These are phyloP conservation scores for Epizoanthus fatuus DNA, from an alignment of 92 coral and sea anemone species.

Conservation along the genomic window DNA sequence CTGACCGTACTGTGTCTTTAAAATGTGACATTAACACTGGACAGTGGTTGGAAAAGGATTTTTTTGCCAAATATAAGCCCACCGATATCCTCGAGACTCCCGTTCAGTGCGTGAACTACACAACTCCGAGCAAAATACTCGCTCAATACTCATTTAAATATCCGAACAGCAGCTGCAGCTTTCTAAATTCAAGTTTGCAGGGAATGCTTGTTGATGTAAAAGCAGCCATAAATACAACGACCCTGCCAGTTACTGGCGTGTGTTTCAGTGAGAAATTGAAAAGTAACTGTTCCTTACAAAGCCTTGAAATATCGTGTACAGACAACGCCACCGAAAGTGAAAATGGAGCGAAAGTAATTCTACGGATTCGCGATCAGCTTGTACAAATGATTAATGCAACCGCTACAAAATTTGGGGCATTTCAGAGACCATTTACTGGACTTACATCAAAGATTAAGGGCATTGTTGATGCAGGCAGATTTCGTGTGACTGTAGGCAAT, in stretches of 20 bases:
- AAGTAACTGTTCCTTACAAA: constrained; percentile 9
- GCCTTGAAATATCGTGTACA: constrained; percentile 1
- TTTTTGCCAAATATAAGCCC: not conserved
- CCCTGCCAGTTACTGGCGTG: not conserved
- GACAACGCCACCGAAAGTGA: not conserved
- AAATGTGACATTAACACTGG: constrained; percentile 32
- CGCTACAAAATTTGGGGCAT: not conserved
- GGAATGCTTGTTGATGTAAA: not conserved
- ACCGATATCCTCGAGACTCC: constrained; percentile 10
- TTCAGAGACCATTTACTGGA: not conserved
- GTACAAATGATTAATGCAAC: not conserved
- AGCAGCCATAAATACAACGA: constrained; percentile 7
- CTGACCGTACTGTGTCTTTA: not conserved
- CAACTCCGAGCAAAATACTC: constrained; percentile 2
- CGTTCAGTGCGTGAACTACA: constrained; percentile 16
- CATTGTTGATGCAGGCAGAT: constrained; percentile 1
- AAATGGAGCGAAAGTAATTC: constrained; percentile 1
- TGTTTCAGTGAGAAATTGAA: constrained; percentile 12
- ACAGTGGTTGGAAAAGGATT: not conserved
- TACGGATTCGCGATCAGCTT: constrained; percentile 26
- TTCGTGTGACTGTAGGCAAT: not conserved
- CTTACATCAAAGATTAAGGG: not conserved
- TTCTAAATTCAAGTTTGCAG: constrained; percentile 19
- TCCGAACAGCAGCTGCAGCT: constrained; percentile 31
- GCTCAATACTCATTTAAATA: constrained; percentile 17